Percentiles rank a stretch among this genome's conserved stretches.
These are phyloP conservation scores for Saguinus midas DNA, from an alignment of 2,113 vertebrate genomes.

Conservation along the genomic window DNA sequence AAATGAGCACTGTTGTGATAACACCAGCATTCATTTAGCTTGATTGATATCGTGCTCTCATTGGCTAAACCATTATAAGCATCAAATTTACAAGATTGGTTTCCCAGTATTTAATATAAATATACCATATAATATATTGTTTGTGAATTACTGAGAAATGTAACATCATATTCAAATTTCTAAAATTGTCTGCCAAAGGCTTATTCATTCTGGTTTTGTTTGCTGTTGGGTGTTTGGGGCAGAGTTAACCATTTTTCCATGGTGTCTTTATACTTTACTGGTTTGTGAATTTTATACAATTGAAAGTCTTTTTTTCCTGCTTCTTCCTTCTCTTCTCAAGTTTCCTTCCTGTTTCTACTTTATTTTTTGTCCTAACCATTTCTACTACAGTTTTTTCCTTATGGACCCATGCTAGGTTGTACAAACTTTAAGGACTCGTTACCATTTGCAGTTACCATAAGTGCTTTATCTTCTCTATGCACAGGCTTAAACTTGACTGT, in stretches of 20 bases:
- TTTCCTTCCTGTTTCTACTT: conserved; percentile 43
- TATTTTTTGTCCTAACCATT: conserved; percentile 74
- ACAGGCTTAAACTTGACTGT: conserved; percentile 97
- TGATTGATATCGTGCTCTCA: conserved; percentile 81
- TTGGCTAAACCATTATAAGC: conserved; percentile 80
- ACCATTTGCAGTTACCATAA: conserved; percentile 96
- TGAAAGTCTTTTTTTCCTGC: conserved; percentile 71
- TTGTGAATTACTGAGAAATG: conserved; percentile 84
- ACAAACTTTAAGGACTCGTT: conserved; percentile 89
- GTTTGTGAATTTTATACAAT: conserved; percentile 82
- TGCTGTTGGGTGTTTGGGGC: conserved; percentile 81
- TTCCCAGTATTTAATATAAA: conserved; percentile 85
- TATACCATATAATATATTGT: conserved; percentile 86
- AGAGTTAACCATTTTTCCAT: conserved; percentile 80
- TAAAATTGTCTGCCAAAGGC: conserved; percentile 86
- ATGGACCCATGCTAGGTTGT: conserved; percentile 82
- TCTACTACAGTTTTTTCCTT: conserved; percentile 73
- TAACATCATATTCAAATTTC: conserved; percentile 80
- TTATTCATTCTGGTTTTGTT: conserved; percentile 81
- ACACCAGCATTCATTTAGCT: conserved; percentile 83
- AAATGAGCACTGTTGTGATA: conserved; percentile 81
- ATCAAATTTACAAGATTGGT: conserved; percentile 80
- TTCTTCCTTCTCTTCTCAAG: background rate
- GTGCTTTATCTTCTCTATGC: conserved; percentile 99
- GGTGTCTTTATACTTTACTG: conserved; percentile 81